Evolutionary conservation across 2,797 vertebrate genomes (phyloP).

Genomic region (Hypotaenidia okinawae): DNA sequence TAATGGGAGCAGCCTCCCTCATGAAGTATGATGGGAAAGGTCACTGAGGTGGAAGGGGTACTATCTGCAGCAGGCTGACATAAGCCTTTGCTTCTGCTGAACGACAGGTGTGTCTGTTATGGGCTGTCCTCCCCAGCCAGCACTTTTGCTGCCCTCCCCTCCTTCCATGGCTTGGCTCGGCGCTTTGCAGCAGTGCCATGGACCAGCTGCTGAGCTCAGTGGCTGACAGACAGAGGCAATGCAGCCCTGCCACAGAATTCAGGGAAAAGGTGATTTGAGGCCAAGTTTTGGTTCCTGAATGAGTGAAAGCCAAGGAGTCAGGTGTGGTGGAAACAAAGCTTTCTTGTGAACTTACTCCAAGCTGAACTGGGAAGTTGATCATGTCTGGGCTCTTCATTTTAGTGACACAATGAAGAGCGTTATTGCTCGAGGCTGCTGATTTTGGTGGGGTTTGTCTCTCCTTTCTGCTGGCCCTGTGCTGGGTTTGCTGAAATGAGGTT

Average conservation of each 20-base stretch:
- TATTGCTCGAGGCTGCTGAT: neutral
- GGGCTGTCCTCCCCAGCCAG: neutral
- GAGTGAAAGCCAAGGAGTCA: neutral
- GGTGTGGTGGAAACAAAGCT: neutral
- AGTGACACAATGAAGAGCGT: neutral
- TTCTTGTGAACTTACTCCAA: neutral
- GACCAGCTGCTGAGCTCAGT: neutral
- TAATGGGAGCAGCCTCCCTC: constrained; percentile 60
- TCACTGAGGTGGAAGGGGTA: constrained; percentile 42
- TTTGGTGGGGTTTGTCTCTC: neutral
- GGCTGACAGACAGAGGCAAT: neutral
- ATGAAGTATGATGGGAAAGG: constrained; percentile 55
- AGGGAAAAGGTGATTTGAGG: neutral
- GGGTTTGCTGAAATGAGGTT: neutral
- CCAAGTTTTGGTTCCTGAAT: neutral
- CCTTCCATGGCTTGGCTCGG: neutral
- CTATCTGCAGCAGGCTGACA: constrained; percentile 68
- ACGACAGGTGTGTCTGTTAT: constrained; percentile 56
- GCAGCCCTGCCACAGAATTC: neutral
- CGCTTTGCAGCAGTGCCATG: neutral
- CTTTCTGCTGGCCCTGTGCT: neutral
- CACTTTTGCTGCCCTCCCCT: neutral
- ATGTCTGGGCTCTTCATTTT: neutral
- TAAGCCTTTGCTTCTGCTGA: constrained; percentile 56
- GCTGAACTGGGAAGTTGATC: neutral